Evolutionary conservation across 1,140 invertebrate genomes (phyloP).

Genomic region (Armadillidium nasatum): DNA sequence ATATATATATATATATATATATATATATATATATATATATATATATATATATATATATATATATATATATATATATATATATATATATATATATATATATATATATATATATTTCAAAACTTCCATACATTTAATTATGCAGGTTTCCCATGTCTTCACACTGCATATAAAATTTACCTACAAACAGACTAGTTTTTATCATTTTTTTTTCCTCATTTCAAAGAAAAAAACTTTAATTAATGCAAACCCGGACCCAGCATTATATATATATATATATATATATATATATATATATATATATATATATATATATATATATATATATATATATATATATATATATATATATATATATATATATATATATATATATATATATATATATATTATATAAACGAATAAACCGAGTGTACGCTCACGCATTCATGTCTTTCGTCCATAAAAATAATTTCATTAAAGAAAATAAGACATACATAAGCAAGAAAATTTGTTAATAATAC

Average conservation of each 20-base stretch:
- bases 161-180: too few species aligned
- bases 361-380: constrained; percentile 14
- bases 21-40: constrained; percentile 19
- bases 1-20: constrained; percentile 24
- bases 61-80: constrained; percentile 20
- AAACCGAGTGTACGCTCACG: too few species aligned
- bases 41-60: constrained; percentile 24
- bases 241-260: too few species aligned
- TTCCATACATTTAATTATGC: not conserved
- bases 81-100: constrained; percentile 18
- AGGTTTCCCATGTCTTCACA: not conserved
- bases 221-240: too few species aligned
- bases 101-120: constrained; percentile 9
- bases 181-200: too few species aligned
- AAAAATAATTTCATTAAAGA: too few species aligned
- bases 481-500: too few species aligned
- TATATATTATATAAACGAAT: not conserved
- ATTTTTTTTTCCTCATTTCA: too few species aligned
- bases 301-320: constrained; percentile 17
- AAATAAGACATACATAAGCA: too few species aligned
- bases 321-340: constrained; percentile 23
- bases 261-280: constrained; percentile 17
- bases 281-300: constrained; percentile 8
- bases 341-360: constrained; percentile 15
- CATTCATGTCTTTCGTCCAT: too few species aligned